Evolutionary conservation across 2,797 vertebrate genomes (phyloP), one percentile per base, ranked within the genome.

Genomic region (Anniella stebbinsi): DNA sequence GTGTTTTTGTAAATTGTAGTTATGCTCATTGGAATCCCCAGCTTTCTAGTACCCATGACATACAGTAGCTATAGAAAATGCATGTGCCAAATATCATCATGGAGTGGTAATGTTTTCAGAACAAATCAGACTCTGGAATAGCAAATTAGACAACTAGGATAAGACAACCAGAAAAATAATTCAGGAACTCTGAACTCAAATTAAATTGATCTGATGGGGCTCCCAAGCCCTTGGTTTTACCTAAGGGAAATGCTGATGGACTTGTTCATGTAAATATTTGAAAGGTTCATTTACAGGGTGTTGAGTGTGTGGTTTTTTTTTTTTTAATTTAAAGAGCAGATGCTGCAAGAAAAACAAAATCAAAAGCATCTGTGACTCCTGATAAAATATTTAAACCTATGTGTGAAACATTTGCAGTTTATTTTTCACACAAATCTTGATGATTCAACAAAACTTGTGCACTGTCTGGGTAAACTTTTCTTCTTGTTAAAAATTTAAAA

Each of bases 401-500:
- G 82, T 88, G 89, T 94, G 75, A 95, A 93, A 94, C 75, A 17
- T 4, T 92, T 60, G 86, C 91, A 92, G 13, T 41, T 88, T 95
- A 48, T 92, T 93, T 90, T 94, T 91, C 88, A 91, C 69, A 70
- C 87, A 75, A 87, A 88, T 91, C 10, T 3, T 84, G 70, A 78
- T 45, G 80, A 86, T 84, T 92, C 91, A 92, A 83, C n/a, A 88
- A 69, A 94, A 78, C 84, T 81, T 33, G 12, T 89, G 63, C 4
- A 92, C 70, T 90, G 7, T 92, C 77, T 89, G 13, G 83, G 48
- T 76, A 91, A 3, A 54, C 89, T 91, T 89, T 89, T 83, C 92
- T 89, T 95, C 86, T 90, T 3, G 1, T 96, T 94, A 94, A 96
- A 96, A 93, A 95, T 96, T 95, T 94, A 95, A 93, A 92, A 93